Base-by-base conservation (phyloP, 1,140 invertebrate genomes). In the Rhagoletis pomonella region DNA sequence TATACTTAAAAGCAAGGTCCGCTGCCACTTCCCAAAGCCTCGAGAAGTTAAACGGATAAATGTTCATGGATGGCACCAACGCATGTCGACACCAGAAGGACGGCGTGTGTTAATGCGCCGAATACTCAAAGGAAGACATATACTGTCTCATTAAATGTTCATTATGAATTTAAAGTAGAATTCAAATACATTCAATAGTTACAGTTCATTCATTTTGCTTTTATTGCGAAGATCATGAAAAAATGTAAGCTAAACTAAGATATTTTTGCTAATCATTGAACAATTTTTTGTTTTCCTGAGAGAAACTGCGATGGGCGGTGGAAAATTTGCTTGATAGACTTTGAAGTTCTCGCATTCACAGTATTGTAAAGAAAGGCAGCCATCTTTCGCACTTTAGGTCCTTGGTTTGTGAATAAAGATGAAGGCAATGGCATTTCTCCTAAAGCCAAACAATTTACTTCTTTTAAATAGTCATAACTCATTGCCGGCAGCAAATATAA, bases 11-110 rank as follows among this genome's bases (percentile, higher is more conserved):
- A 94, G 91, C 0, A 94, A 93, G 67, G 93, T 95, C 0, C 94
- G 96, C 50, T 94, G 94, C 90, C 95, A 96, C 89, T 97, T 97
- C 89, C 96, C 96, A 5, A 93, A 95, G 60, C 96, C 97, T 0
- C 95, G 94, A 87, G 97, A 97, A 94, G 94, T 94, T 0, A 95
- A 94, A 90, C 94, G 96, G 89, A 94, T 97, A 9, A 95, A 95
- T 85, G 94, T 94, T 3, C 95, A 96, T 89, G 96, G 97, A 1
- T 97, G 95, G 95, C 90, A 94, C 19, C 93, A 93, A 0, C 94
- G 96, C 89, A 96, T 97, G 94, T 94, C 95, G 1, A 97, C 96
- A 1, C 93, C 93, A 0, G 93, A 90, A 87, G 96, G 96, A 39
- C 94, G 96, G 59, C 94, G 93, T 93, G 93, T 96, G 67, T 90